Evolutionary conservation across 1,140 invertebrate genomes (phyloP), one percentile per base, ranked within the genome.

Genomic region (Homarus americanus): DNA sequence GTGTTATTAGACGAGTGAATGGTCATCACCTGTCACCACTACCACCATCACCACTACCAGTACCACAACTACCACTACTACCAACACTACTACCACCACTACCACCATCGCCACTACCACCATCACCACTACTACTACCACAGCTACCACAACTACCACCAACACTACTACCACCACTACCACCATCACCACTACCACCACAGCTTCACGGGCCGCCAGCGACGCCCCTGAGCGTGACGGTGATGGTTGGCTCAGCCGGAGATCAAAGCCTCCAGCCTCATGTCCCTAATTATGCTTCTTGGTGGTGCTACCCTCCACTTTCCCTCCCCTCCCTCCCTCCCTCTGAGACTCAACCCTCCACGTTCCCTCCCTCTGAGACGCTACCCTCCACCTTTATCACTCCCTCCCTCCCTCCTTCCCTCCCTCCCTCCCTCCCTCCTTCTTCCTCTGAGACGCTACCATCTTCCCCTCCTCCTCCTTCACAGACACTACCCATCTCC

Each of bases 231-330:
- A 58, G 79, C 24, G 79, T 53, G 79, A 58, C 79, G 79, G 24
- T 20, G 5, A 28, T 63, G 49, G 79, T 34, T 53, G 79, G 78
- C 49, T 82, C 38, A 82, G 44, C 44, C 44, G 17, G 44, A 82
- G 79, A 82, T 82, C 79, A 82, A 82, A 82, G 79, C 44, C 38
- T 82, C 53, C 44, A 63, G 79, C 79, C 79, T 58, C 28, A 53
- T 82, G 79, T 63, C 63, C 28, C 79, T 82, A 82, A 82, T 82
- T 82, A 63, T 82, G 44, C 79, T 82, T 10, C 79, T 63, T 82
- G 34, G 72, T 5, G 32, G 20, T 34, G 20, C 72, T 34, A 49
- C 44, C 44, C 44, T 49, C 44, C 15, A 49, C 15, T 12, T 49
- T 7, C 44, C 44, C 44, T 12, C 20, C 72, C 72, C 72, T 73